These are phyloP conservation scores for Xestia c-nigrum DNA, from an alignment of 2,888 invertebrate genomes.

Conservation along the genomic window DNA sequence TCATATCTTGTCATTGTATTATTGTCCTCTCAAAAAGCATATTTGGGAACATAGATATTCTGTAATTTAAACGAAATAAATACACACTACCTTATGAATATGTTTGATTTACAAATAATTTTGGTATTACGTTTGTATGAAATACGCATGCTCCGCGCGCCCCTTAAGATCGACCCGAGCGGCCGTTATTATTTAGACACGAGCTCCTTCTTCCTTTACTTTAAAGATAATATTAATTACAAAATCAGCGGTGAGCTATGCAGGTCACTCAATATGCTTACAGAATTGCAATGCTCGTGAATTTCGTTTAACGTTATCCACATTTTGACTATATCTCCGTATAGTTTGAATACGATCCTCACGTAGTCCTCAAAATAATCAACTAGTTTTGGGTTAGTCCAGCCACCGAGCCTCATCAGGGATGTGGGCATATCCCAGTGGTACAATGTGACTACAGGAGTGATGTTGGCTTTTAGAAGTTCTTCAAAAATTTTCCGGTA, in stretches of 20 bases:
- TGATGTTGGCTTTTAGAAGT: slow-evolving; percentile 91
- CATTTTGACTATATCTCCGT: slow-evolving; percentile 91
- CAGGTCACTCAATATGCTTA: slow-evolving; percentile 65
- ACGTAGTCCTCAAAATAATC: slow-evolving; percentile 90
- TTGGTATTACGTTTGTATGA: too few species aligned
- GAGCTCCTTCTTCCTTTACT: too few species aligned
- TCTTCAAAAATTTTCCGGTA: slow-evolving; percentile 94
- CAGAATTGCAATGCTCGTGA: slow-evolving; percentile 86
- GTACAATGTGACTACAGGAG: slow-evolving; percentile 92
- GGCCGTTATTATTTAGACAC: too few species aligned
- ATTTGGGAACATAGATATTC: too few species aligned
- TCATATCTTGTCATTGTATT: too few species aligned
- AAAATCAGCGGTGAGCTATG: background rate
- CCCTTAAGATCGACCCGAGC: too few species aligned
- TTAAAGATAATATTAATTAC: too few species aligned
- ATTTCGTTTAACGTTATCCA: slow-evolving; percentile 96
- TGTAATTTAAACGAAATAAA: too few species aligned
- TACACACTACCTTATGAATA: too few species aligned
- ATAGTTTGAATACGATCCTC: slow-evolving; percentile 89
- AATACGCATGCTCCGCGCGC: too few species aligned
- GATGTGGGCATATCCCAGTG: slow-evolving; percentile 91
- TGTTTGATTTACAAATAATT: too few species aligned
- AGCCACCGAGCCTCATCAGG: slow-evolving; percentile 88
- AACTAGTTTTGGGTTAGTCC: slow-evolving; percentile 87
- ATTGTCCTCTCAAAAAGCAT: too few species aligned